phyloP scores from a whole-genome alignment of 2,113 vertebrate genomes.

The Promerops cafer region DNA sequence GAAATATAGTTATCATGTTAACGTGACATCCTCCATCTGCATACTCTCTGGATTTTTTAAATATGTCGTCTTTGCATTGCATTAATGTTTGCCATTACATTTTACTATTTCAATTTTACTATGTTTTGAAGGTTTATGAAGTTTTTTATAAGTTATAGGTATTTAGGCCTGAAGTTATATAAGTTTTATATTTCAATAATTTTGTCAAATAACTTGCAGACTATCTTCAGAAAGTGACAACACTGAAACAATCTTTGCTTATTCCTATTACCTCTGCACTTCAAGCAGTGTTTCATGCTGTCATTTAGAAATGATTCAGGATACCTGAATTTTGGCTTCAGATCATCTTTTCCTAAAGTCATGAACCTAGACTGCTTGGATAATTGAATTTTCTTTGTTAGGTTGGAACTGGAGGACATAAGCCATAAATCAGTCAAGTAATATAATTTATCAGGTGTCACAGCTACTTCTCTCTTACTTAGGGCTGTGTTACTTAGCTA shows the following conservation, averaged over 20 bases:
- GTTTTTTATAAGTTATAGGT: background rate
- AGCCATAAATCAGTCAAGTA: conserved; percentile 2
- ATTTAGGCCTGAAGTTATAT: background rate
- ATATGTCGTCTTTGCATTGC: background rate
- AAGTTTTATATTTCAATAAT: background rate
- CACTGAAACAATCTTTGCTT: background rate
- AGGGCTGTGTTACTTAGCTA: background rate
- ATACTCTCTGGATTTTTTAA: background rate
- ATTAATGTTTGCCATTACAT: background rate
- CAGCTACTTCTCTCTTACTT: background rate
- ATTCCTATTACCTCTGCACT: background rate
- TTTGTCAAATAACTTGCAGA: background rate
- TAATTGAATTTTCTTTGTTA: conserved; percentile 39
- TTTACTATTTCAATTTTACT: background rate
- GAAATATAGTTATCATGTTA: background rate
- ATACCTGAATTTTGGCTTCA: background rate
- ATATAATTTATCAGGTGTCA: background rate
- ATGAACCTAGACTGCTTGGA: background rate
- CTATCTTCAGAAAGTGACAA: background rate
- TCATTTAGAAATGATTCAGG: background rate
- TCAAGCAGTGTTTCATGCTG: background rate
- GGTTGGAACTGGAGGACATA: background rate
- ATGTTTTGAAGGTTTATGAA: background rate
- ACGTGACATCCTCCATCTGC: background rate
- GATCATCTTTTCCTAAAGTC: background rate